Evolutionary conservation across 2,888 invertebrate species (phyloP), one percentile per base, ranked within the genome.

Genomic region (Polyommatus icarus): DNA sequence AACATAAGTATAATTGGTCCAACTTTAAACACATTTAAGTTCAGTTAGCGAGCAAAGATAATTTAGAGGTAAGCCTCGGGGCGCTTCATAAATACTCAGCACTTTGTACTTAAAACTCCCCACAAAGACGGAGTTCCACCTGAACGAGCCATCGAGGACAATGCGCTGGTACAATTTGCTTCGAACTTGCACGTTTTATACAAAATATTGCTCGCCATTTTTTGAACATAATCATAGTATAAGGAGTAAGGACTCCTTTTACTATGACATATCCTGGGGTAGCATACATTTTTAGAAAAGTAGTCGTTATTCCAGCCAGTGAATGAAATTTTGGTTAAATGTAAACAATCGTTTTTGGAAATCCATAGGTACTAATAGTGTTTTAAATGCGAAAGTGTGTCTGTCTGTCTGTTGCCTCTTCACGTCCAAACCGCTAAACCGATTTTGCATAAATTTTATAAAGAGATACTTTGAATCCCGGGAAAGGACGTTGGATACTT

Each of bases 151-250:
- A 75, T 75, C 54, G 75, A 29, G 75, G 24, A 75, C 75, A 75
- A 75, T 75, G 75, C 75, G 54, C 32, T 32, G 75, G 24, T 75
- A 12, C 54, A 54, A 75, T 75, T 75, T 75, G 50, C 75, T 54
- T 76, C 61, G 72, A 79, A 79, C 79, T 79, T 77, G 57, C 59
- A 76, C 76, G 79, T 72, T 77, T 32, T 12, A 71, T 67, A 40
- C 46, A 77, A 24, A 72, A 75, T 54, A 18, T 54, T 54, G 18
- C 54, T 18, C 18, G 15, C 54, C 12, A 75, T 75, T 54, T 50
- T 29, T 18, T 54, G 5, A n/a, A 20, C 59, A 8, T 59, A 18
- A 8, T n/a, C n/a, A 24, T 24, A 24, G n/a, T n/a, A n/a, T n/a
- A n/a, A n/a, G n/a, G n/a, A n/a, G n/a, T n/a, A n/a, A n/a, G n/a